Conservation (phyloP, 2,888 invertebrate genomes). For the Pedicia rivosa region DNA sequence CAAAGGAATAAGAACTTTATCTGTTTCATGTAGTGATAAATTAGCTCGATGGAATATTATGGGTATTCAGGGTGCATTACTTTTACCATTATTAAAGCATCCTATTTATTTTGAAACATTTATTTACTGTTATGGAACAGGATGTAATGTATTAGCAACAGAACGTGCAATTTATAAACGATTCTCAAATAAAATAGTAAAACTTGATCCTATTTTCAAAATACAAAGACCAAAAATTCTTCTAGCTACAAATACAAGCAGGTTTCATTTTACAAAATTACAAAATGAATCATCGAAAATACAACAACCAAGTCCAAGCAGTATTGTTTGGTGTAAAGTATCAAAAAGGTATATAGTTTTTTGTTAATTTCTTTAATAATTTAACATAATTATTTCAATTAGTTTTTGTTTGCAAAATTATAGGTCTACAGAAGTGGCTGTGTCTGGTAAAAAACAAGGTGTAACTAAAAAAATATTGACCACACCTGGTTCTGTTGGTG, state of each 20-base stretch:
- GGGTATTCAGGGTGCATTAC: conserved; percentile 70
- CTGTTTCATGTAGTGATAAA: conserved; percentile 91
- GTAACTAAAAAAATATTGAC: conserved; percentile 45
- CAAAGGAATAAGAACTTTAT: conserved; percentile 72
- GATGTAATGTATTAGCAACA: conserved; percentile 43
- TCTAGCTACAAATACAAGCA: conserved; percentile 11
- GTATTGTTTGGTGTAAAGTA: conserved; percentile 42
- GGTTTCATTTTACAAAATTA: conserved; percentile 32
- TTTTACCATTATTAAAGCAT: conserved; percentile 45
- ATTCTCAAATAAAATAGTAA: conserved; percentile 13
- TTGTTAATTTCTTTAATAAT: neutral
- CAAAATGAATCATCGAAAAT: conserved; percentile 20
- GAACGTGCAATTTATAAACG: conserved; percentile 36
- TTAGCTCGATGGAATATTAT: conserved; percentile 74
- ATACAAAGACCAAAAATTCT: conserved; percentile 19
- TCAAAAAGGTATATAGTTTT: conserved; percentile 25
- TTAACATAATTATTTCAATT: no score
- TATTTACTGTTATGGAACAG: conserved; percentile 50
- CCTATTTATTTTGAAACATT: conserved; percentile 56
- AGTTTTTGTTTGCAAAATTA: no score
- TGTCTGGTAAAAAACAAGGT: conserved; percentile 65
- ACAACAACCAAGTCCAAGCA: conserved; percentile 38
- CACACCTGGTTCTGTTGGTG: conserved; percentile 25
- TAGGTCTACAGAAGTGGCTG: conserved; percentile 52
- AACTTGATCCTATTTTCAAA: conserved; percentile 13